Conservation (phyloP, 2,113 vertebrate genomes). For the Heterotis niloticus region DNA sequence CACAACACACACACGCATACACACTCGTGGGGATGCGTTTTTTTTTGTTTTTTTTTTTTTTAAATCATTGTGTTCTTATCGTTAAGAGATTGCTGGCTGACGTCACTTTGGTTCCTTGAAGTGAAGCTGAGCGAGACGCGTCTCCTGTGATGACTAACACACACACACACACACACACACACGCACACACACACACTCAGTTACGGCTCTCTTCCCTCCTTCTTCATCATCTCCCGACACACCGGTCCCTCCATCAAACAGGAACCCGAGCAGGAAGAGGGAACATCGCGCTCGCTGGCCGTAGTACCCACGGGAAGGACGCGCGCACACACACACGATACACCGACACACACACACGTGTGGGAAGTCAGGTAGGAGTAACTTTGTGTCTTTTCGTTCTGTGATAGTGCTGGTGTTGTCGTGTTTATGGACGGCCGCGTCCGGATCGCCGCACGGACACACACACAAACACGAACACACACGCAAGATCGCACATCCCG, state of each 20-base stretch:
- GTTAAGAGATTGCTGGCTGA: conserved; percentile 76
- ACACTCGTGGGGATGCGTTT: neutral
- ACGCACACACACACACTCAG: conserved; percentile 67
- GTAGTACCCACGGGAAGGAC: conserved; percentile 56
- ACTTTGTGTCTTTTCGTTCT: conserved; percentile 26
- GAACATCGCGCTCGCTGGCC: conserved; percentile 56
- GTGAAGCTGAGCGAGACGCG: conserved; percentile 84
- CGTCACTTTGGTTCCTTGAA: conserved; percentile 91
- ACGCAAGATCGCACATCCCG: too few species aligned
- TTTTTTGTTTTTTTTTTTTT: conserved; percentile 14
- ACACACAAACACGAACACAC: too few species aligned
- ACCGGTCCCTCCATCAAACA: conserved; percentile 63
- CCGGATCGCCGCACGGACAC: too few species aligned
- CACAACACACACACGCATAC: too few species aligned
- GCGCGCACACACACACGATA: conserved; percentile 17
- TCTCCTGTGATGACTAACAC: conserved; percentile 72
- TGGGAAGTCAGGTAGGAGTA: conserved; percentile 71
- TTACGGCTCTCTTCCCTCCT: conserved; percentile 72
- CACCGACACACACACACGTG: conserved; percentile 62
- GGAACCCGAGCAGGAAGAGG: conserved; percentile 56
- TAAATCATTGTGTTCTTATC: conserved; percentile 10
- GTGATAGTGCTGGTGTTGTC: too few species aligned
- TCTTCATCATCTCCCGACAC: conserved; percentile 70
- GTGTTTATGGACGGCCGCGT: too few species aligned
- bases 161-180: conserved; percentile 36